A percentile compares a stretch with the other conserved stretches of the same genome.
Conservation (phyloP, 2,797 vertebrate genomes). For the Champsocephalus gunnari region DNA sequence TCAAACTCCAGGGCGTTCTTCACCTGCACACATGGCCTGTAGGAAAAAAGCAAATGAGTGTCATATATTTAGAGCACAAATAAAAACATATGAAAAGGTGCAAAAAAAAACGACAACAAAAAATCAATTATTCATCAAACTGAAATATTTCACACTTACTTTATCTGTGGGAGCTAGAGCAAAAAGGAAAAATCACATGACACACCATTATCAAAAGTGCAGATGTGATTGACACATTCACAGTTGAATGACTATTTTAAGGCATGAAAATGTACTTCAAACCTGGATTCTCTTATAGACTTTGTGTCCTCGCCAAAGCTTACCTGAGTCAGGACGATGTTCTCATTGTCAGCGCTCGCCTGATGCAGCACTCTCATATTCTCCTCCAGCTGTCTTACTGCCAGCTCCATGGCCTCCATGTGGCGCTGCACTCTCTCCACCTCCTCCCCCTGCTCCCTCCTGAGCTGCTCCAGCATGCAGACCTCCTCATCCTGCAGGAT, state of each 20-base stretch:
- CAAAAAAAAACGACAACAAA: conserved; percentile 17
- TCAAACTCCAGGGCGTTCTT: conserved; percentile 70
- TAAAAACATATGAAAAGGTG: conserved; percentile 6
- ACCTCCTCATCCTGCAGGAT: conserved; percentile 86
- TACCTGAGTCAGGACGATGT: conserved; percentile 71
- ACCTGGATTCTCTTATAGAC: neutral
- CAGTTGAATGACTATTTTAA: neutral
- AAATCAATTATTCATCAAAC: conserved; percentile 14
- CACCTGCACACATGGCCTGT: conserved; percentile 66
- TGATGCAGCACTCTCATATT: conserved; percentile 73
- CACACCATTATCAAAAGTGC: neutral
- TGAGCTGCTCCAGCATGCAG: conserved; percentile 81
- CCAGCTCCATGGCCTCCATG: conserved; percentile 66
- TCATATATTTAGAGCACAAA: conserved; percentile 24
- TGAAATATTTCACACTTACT: conserved; percentile 73
- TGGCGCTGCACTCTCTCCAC: conserved; percentile 78
- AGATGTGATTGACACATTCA: neutral
- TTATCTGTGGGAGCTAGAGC: conserved; percentile 85
- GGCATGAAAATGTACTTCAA: neutral
- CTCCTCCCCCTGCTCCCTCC: conserved; percentile 76
- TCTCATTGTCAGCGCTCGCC: conserved; percentile 58
- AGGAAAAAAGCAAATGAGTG: conserved; percentile 18
- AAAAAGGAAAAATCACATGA: conserved; percentile 13
- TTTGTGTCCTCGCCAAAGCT: neutral
- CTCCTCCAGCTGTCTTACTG: conserved; percentile 78